These are phyloP conservation scores for Proales similis DNA, from an alignment of 1,140 invertebrate species.

Conservation along the genomic window DNA sequence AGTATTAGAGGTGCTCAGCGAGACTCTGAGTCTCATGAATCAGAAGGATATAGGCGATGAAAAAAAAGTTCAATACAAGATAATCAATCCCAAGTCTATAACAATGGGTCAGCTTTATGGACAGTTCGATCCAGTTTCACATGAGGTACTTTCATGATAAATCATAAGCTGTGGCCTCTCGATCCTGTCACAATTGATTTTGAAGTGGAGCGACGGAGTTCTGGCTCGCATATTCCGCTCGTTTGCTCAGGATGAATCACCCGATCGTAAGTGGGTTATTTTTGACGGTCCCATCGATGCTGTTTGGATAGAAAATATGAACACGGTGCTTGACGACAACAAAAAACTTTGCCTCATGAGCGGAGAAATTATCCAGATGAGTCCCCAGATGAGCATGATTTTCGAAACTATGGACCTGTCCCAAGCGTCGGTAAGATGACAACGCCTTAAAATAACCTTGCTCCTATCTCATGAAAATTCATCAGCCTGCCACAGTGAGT, in stretches of 20 bases:
- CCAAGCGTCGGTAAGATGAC: conserved; percentile 57
- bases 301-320: conserved; percentile 56
- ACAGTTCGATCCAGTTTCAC: conserved; percentile 53
- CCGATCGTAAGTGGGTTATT: conserved; percentile 54
- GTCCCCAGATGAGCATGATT: conserved; percentile 52
- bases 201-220: conserved; percentile 58
- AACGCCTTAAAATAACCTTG: conserved; percentile 1
- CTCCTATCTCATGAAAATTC: not conserved
- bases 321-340: conserved; percentile 55
- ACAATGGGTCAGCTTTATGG: conserved; percentile 55
- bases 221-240: conserved; percentile 53
- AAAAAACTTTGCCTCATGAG: conserved; percentile 55
- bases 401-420: conserved; percentile 55
- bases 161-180: not conserved
- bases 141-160: conserved; percentile 52
- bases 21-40: conserved; percentile 60
- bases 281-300: conserved; percentile 55
- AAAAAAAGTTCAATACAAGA: conserved; percentile 46
- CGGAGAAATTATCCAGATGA: conserved; percentile 56
- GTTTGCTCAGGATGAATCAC: conserved; percentile 49
- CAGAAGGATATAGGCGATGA: conserved; percentile 43
- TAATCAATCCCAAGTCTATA: conserved; percentile 54
- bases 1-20: conserved; percentile 61
- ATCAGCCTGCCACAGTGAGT: conserved; percentile 53
- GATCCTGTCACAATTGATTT: not conserved